Evolutionary conservation across 2,888 invertebrate genomes (phyloP), one percentile per base, ranked within the genome.

Genomic region (Phoenoteleia sp.): DNA sequence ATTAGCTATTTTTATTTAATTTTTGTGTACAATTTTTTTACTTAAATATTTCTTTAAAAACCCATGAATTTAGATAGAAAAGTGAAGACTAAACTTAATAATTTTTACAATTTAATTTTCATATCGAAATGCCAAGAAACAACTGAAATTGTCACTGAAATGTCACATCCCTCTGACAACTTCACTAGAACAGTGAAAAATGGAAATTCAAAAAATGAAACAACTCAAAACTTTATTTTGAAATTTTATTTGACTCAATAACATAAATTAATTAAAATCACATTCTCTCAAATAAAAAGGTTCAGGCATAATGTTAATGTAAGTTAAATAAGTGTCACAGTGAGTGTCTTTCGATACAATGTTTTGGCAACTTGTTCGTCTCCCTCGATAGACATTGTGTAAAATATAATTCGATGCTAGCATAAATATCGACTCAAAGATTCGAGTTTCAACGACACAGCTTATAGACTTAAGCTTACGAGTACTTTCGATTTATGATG

Each of bases 271-370:
- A 75, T 66, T 74, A 58, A 85, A 85, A 82, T 75, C 85, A 85
- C 85, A 74, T 82, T 81, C 71, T 69, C 74, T 79, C 80, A 76
- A 81, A 85, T 77, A 81, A 82, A 79, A 85, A 82, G 67, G 58
- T 75, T 79, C 69, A 71, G 81, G 52, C 79, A 67, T 60, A 80
- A 66, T 60, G 74, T 81, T 81, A 81, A 81, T 71, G 79, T 85
- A 82, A 85, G 80, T 85, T 85, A 80, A 85, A 85, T 79, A 85
- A 85, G 81, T 85, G 81, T 84, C 72, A 76, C 81, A 64, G 54
- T 81, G 67, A 62, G 71, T 80, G 69, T 72, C 66, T 75, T 69
- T 71, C 72, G 52, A 52, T 80, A 81, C 64, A 81, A 67, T 72
- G 71, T 85, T 81, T 85, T 80, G 81, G 80, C 85, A 82, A 80